phyloP scores from a whole-genome alignment of 2,113 vertebrate species.

The Chionomys nivalis region DNA sequence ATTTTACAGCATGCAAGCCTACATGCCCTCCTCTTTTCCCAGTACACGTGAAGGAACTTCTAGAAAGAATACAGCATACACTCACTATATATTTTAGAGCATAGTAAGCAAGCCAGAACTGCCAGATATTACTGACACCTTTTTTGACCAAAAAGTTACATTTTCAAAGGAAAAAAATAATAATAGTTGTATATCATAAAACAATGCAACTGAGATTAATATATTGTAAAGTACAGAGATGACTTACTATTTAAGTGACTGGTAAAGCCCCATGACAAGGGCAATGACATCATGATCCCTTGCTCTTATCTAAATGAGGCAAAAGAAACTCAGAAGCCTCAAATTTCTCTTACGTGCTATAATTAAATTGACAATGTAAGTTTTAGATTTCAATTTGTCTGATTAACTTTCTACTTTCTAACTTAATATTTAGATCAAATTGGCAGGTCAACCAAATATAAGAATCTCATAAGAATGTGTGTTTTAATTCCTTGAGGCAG shows the following conservation, averaged over 20 bases:
- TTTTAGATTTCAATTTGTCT: constrained; percentile 35
- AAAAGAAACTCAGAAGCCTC: constrained; percentile 31
- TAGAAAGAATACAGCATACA: not conserved
- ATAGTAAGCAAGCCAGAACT: not conserved
- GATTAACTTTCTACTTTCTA: constrained; percentile 47
- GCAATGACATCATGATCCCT: constrained; percentile 27
- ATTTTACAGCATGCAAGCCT: not conserved
- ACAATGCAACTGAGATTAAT: not conserved
- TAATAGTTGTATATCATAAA: not conserved
- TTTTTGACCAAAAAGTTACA: not conserved
- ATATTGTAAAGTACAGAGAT: not conserved
- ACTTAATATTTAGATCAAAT: constrained; percentile 12
- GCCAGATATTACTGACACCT: not conserved
- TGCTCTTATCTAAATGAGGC: constrained; percentile 3
- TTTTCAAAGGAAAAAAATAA: constrained; percentile 55
- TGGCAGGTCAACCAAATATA: constrained; percentile 28
- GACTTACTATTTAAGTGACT: not conserved
- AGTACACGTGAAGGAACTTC: not conserved
- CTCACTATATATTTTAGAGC: not conserved
- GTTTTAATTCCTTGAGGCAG: not conserved
- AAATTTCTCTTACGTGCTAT: constrained; percentile 20
- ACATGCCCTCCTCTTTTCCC: not conserved
- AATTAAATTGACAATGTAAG: not conserved
- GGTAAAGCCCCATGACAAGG: not conserved
- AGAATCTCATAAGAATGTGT: not conserved